These are phyloP conservation scores for Acholoe squamosa DNA, from an alignment of 2,888 invertebrate species.

Conservation along the genomic window DNA sequence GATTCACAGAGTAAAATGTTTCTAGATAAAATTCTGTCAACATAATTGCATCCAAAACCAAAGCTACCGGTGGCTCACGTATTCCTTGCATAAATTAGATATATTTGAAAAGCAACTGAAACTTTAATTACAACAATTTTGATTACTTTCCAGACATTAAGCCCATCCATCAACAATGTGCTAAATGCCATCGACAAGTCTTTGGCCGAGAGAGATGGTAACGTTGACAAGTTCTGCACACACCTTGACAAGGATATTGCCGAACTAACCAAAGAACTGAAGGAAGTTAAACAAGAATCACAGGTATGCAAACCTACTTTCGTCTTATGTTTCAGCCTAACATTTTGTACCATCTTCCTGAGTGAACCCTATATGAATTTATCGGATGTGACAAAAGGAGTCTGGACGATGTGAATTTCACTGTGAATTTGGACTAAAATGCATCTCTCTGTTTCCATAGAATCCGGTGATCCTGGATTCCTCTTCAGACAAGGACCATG, in stretches of 20 bases:
- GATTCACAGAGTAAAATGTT: no score
- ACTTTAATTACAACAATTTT: background rate
- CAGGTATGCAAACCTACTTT: conserved; percentile 84
- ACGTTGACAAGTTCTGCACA: conserved; percentile 89
- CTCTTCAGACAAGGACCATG: conserved; percentile 87
- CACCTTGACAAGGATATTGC: conserved; percentile 91
- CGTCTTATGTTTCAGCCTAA: background rate
- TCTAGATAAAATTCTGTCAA: no score
- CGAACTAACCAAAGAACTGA: conserved; percentile 89
- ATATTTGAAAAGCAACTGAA: no score
- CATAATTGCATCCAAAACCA: no score
- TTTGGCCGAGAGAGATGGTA: conserved; percentile 88
- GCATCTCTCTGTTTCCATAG: conserved; percentile 84
- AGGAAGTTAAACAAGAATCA: conserved; percentile 89
- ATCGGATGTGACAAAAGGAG: no score
- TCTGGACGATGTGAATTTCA: no score
- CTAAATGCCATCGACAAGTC: conserved; percentile 89
- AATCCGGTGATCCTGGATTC: conserved; percentile 90
- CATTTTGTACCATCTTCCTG: background rate
- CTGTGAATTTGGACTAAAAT: background rate
- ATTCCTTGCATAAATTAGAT: no score
- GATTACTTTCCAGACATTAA: conserved; percentile 77
- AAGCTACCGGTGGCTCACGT: no score
- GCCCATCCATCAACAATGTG: conserved; percentile 83
- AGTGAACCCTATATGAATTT: no score